Percentiles rank a stretch among this genome's conserved stretches.
phyloP scores from a whole-genome alignment of 2,113 vertebrate species.

The Hylia prasina region DNA sequence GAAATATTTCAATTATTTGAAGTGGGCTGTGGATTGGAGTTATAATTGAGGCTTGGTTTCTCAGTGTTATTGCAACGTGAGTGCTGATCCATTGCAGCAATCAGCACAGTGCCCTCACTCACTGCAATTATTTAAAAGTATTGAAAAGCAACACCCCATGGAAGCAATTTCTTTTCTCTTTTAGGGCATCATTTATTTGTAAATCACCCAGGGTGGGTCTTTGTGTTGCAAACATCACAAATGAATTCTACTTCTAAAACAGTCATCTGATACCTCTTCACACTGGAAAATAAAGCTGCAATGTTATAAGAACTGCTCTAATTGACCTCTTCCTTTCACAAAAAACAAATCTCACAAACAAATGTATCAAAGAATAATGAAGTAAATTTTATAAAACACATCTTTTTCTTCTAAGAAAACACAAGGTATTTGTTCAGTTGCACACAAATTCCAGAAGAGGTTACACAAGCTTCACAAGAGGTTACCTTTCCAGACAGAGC shows the following conservation, averaged over 20 bases:
- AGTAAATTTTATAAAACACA: not conserved
- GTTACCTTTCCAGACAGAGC: not conserved
- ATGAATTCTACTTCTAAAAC: not conserved
- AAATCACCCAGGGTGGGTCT: not conserved
- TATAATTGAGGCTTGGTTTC: not conserved
- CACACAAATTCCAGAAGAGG: not conserved
- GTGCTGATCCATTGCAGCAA: not conserved
- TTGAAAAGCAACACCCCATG: not conserved
- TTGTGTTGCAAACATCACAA: not conserved
- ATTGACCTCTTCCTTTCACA: not conserved
- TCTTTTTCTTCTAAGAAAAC: not conserved
- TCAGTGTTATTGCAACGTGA: not conserved
- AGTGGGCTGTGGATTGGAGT: not conserved
- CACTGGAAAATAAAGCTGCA: not conserved
- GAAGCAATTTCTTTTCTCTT: not conserved
- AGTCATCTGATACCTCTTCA: not conserved
- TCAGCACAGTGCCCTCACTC: not conserved
- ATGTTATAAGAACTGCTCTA: not conserved
- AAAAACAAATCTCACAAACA: not conserved
- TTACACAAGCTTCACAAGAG: not conserved
- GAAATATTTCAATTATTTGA: conserved; percentile 20
- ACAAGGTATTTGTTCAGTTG: not conserved
- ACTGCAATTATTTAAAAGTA: not conserved
- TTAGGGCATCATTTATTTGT: not conserved
- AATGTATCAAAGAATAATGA: not conserved